Percentiles rank a stretch among this genome's conserved stretches.
Conservation (phyloP, 2,113 vertebrate species). For the Melanocharis versteri region DNA sequence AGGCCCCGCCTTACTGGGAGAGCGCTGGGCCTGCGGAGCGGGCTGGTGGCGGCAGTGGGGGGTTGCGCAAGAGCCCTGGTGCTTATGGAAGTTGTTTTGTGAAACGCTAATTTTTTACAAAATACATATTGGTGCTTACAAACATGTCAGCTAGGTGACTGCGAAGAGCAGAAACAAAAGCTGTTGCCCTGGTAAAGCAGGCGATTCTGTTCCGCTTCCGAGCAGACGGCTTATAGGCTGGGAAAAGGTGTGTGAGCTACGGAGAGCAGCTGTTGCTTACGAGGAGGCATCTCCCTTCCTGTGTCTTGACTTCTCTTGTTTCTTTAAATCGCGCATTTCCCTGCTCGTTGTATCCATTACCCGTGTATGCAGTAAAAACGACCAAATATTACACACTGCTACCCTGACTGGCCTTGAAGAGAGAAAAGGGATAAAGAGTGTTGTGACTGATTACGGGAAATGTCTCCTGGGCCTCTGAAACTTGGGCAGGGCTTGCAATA, state of each 20-base stretch:
- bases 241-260: rapidly evolving
- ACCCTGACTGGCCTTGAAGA: neutral
- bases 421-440: neutral
- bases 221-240: neutral
- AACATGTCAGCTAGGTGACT: neutral
- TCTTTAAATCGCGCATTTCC: neutral
- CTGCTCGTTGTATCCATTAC: neutral
- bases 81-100: rapidly evolving
- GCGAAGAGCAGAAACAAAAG: neutral
- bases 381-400: neutral
- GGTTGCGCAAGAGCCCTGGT: rapidly evolving
- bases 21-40: rapidly evolving
- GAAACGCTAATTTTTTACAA: neutral
- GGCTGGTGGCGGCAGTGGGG: rapidly evolving
- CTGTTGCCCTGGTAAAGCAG: neutral
- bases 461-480: neutral
- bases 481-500: neutral
- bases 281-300: rapidly evolving
- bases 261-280: neutral
- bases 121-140: rapidly evolving
- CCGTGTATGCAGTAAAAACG: neutral
- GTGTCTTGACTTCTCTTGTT: neutral
- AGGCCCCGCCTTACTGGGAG: neutral
- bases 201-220: rapidly evolving
- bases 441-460: neutral